phyloP scores from a whole-genome alignment of 2,888 invertebrate genomes.

The Boloria euphrosyne region DNA sequence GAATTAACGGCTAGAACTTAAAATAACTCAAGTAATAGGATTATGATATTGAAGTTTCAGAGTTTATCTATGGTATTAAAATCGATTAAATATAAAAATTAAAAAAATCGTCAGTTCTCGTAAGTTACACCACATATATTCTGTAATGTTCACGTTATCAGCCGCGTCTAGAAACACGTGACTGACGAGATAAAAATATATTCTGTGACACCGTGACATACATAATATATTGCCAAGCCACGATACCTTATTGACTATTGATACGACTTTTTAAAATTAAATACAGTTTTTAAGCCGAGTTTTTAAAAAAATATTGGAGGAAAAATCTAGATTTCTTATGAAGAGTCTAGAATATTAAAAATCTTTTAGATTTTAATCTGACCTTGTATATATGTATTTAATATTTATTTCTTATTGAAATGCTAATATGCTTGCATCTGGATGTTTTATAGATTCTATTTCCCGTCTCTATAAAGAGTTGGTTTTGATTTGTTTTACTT shows the following conservation, averaged over 20 bases:
- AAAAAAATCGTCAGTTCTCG: background rate
- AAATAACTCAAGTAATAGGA: too few relatives aligned
- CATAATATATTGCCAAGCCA: slow-evolving; percentile 11
- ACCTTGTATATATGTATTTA: slow-evolving; percentile 3
- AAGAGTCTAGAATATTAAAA: too few relatives aligned
- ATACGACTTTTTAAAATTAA: background rate
- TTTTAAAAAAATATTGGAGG: background rate
- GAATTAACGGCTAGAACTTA: too few relatives aligned
- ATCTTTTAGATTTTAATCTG: slow-evolving; percentile 1
- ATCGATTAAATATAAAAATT: too few relatives aligned
- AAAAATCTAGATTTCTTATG: background rate
- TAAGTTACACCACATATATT: background rate
- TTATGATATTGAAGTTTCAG: too few relatives aligned
- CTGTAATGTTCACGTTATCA: slow-evolving; percentile 20
- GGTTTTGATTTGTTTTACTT: too few relatives aligned
- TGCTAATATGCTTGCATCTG: slow-evolving; percentile 2
- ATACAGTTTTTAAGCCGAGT: background rate
- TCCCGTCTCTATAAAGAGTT: too few relatives aligned
- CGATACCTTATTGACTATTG: background rate
- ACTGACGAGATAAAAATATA: slow-evolving; percentile 34
- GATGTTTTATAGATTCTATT: background rate
- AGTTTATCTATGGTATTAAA: too few relatives aligned
- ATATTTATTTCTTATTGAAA: slow-evolving; percentile 5
- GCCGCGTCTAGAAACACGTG: slow-evolving; percentile 31
- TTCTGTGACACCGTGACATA: slow-evolving; percentile 31